Percentiles rank a stretch among this genome's conserved stretches.
Conservation (phyloP, 2,113 vertebrate species). For the Rhea pennata region DNA sequence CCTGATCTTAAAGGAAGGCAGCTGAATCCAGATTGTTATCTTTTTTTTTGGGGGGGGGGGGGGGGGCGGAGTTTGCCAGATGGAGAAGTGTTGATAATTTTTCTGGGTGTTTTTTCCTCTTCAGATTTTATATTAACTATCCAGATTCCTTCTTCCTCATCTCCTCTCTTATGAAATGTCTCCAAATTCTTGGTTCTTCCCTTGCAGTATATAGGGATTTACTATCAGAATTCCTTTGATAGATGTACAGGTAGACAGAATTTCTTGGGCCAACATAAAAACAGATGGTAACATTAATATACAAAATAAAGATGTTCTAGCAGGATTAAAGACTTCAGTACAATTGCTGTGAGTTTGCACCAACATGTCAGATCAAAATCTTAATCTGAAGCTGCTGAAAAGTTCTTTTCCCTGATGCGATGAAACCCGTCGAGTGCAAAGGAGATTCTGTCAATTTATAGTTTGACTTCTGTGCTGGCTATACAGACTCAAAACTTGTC, state of each 20-base stretch:
- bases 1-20: not conserved
- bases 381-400: constrained; percentile 1
- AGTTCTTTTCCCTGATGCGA: constrained; percentile 20
- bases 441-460: constrained; percentile 10
- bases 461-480: not conserved
- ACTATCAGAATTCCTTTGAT: not conserved
- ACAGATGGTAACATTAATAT: not conserved
- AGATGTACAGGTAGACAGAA: not conserved
- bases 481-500: not conserved
- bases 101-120: not conserved
- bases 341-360: not conserved
- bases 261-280: not conserved
- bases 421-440: constrained; percentile 45
- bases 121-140: not conserved
- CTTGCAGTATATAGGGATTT: not conserved
- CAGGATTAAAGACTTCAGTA: not conserved
- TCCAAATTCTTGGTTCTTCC: not conserved
- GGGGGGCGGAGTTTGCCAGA: not conserved
- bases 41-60: not conserved
- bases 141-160: not conserved
- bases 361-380: constrained; percentile 14
- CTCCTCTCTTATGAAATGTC: not conserved
- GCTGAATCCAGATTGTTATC: not conserved
- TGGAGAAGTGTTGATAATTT: not conserved
- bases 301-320: not conserved